These are phyloP conservation scores for Threskiornis aethiopicus DNA, from an alignment of 2,797 vertebrate species.

Conservation along the genomic window DNA sequence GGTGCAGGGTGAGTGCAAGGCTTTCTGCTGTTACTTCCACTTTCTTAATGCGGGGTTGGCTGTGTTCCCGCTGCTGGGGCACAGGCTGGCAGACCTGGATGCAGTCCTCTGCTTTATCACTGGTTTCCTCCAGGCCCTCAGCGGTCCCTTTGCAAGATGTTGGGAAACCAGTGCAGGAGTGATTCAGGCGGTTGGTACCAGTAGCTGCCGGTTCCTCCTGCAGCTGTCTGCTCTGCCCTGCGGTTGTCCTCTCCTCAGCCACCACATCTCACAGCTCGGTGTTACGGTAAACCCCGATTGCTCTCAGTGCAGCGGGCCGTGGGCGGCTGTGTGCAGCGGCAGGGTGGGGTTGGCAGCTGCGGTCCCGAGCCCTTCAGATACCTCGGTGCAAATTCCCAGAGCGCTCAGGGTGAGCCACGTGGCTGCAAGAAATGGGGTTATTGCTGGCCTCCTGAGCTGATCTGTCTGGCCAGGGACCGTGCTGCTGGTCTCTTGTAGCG, in stretches of 20 bases:
- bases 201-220: neutral
- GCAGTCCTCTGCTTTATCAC: neutral
- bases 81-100: neutral
- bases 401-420: rapidly evolving
- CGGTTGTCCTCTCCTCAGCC: neutral
- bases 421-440: neutral
- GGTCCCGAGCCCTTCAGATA: neutral
- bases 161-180: neutral
- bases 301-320: neutral
- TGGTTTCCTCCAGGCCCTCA: neutral
- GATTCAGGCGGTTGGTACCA: neutral
- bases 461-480: rapidly evolving
- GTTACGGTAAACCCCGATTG: rapidly evolving
- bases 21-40: neutral
- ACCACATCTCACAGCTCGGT: neutral
- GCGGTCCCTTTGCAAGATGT: neutral
- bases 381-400: neutral
- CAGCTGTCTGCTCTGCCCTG: neutral
- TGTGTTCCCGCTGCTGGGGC: neutral
- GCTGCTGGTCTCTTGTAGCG: neutral
- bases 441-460: neutral
- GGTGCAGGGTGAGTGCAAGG: neutral
- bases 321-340: neutral
- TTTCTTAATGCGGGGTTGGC: neutral
- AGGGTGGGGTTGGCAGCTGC: neutral